These are phyloP conservation scores for Zenarchopterus dispar DNA, from an alignment of 2,797 vertebrate species.

Conservation along the genomic window DNA sequence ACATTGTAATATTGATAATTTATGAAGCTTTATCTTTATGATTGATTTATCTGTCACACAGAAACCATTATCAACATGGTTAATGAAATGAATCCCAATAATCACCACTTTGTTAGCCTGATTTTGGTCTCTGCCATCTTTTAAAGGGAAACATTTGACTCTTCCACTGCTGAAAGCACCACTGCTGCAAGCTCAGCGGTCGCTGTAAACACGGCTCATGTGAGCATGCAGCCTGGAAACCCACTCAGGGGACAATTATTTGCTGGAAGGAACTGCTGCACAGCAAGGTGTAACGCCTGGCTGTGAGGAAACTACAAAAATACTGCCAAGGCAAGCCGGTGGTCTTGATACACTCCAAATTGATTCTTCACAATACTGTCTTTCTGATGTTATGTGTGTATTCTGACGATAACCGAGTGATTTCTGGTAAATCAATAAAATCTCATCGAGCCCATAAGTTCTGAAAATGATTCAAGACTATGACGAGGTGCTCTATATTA, in stretches of 20 bases:
- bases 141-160: neutral
- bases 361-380: neutral
- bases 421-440: neutral
- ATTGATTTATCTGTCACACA: conserved; percentile 6
- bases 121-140: neutral
- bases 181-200: conserved; percentile 14
- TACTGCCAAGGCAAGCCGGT: neutral
- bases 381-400: no score
- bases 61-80: neutral
- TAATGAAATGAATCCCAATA: conserved; percentile 4
- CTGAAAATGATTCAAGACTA: neutral
- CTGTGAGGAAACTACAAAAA: no score
- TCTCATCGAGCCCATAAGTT: neutral
- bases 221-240: conserved; percentile 4
- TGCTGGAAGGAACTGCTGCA: conserved; percentile 1
- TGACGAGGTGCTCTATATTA: neutral
- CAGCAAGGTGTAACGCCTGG: neutral
- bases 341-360: neutral
- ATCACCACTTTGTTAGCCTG: neutral
- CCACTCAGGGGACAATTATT: conserved; percentile 5
- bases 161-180: neutral
- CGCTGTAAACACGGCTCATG: conserved; percentile 14
- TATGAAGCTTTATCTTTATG: neutral
- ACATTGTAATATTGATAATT: no score
- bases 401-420: no score